A percentile compares a stretch with the other conserved stretches of the same genome.
Conservation (phyloP, 2,797 vertebrate species). For the Gobio occitaniae region DNA sequence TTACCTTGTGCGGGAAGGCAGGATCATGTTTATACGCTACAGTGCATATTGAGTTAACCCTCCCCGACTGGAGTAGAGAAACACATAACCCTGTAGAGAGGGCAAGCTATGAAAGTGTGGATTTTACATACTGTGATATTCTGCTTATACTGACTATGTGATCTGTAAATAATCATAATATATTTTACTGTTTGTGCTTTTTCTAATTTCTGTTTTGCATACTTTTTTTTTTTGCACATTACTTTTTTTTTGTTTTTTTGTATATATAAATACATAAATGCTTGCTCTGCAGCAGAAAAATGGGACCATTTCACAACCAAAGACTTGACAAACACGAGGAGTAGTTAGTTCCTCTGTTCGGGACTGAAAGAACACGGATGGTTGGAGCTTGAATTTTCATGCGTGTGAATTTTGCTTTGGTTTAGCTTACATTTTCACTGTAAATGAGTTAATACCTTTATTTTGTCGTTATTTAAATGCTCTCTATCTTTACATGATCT, state of each 20-base stretch:
- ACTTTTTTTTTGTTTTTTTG: constrained; percentile 3
- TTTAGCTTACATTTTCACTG: constrained; percentile 28
- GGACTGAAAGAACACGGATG: constrained; percentile 43
- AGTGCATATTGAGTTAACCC: constrained; percentile 47
- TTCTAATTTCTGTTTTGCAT: constrained; percentile 51
- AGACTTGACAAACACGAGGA: constrained; percentile 41
- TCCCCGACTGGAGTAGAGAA: constrained; percentile 6
- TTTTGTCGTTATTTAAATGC: constrained; percentile 53
- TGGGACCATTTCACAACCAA: constrained; percentile 30
- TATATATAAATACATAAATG: constrained; percentile 43
- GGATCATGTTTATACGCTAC: constrained; percentile 39
- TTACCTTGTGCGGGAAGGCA: constrained; percentile 16
- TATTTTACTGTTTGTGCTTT: constrained; percentile 58
- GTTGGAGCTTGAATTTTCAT: constrained; percentile 26
- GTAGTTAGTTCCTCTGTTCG: constrained; percentile 24
- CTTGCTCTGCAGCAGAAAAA: constrained; percentile 7
- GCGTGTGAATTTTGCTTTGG: constrained; percentile 20
- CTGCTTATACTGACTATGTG: constrained; percentile 57
- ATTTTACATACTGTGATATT: constrained; percentile 68
- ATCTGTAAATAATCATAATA: constrained; percentile 63
- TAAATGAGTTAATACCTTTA: constrained; percentile 48
- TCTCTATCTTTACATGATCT: constrained; percentile 52
- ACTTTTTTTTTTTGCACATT: constrained; percentile 50
- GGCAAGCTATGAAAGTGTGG: constrained; percentile 37
- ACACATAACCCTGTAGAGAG: constrained; percentile 47